Percentiles rank a stretch among this genome's conserved stretches.
Evolutionary conservation across 2,113 vertebrate species (phyloP).

Genomic region (Ochotona curzoniae): DNA sequence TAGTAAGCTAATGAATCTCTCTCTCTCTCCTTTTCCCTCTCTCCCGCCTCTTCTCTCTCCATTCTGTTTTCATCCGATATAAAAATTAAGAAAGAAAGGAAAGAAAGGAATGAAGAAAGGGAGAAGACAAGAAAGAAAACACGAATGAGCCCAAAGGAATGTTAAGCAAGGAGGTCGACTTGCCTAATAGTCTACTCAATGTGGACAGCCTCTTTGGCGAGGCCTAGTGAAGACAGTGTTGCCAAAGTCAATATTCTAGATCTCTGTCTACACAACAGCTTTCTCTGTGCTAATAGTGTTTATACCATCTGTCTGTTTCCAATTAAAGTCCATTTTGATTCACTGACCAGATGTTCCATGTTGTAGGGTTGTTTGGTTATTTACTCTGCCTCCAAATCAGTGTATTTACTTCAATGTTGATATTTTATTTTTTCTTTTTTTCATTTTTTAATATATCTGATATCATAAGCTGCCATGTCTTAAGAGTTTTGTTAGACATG

Average conservation of each 20-base stretch:
- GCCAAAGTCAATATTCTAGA: conserved; percentile 70
- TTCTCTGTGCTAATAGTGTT: conserved; percentile 73
- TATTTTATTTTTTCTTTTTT: not conserved
- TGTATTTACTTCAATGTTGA: not conserved
- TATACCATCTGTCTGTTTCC: conserved; percentile 77
- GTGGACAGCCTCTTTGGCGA: conserved; percentile 49
- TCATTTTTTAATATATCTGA: not conserved
- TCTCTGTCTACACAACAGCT: conserved; percentile 66
- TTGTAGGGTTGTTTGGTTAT: conserved; percentile 27
- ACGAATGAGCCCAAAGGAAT: not conserved
- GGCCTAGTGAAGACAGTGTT: conserved; percentile 34
- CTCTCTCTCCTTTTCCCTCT: too few relatives aligned
- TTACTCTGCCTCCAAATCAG: conserved; percentile 54
- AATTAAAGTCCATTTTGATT: conserved; percentile 75
- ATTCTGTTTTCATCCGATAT: too few relatives aligned
- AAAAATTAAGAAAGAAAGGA: too few relatives aligned
- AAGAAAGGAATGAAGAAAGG: too few relatives aligned
- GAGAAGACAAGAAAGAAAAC: not conserved
- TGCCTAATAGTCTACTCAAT: conserved; percentile 17
- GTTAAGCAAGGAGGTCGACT: not conserved
- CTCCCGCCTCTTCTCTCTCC: too few relatives aligned
- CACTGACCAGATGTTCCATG: conserved; percentile 75
- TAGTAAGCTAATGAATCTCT: too few relatives aligned
- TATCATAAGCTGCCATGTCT: not conserved
- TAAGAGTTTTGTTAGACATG: not conserved